A percentile compares a stretch with the other conserved stretches of the same genome.
Evolutionary conservation across 1,140 invertebrate genomes (phyloP).

Genomic region (Choristoneura fumiferana): DNA sequence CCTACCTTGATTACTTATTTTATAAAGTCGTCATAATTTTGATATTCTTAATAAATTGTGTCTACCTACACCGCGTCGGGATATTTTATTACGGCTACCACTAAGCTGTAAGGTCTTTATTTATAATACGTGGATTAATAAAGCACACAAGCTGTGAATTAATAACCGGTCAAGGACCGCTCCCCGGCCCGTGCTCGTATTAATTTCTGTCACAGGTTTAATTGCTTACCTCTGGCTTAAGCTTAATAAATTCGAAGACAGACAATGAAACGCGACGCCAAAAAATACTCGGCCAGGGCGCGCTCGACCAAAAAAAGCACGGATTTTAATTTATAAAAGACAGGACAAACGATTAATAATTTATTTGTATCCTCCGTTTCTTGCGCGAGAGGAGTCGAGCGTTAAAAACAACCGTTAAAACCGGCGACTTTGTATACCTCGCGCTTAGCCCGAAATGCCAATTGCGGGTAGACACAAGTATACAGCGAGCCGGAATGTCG

Average conservation of each 20-base stretch:
- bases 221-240: conserved; percentile 72
- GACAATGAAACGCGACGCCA: conserved; percentile 57
- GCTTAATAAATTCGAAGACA: conserved; percentile 73
- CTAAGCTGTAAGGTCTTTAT: conserved; percentile 32
- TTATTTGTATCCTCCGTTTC: conserved; percentile 75
- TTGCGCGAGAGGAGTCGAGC: conserved; percentile 63
- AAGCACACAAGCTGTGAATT: conserved; percentile 46
- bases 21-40: conserved; percentile 5
- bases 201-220: conserved; percentile 73
- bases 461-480: conserved; percentile 76
- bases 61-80: conserved; percentile 2
- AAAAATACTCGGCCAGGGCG: conserved; percentile 58
- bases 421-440: conserved; percentile 73
- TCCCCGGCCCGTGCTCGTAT: conserved; percentile 53
- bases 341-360: conserved; percentile 79
- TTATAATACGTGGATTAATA: conserved; percentile 51
- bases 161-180: conserved; percentile 40
- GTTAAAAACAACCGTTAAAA: conserved; percentile 77
- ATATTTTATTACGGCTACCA: conserved; percentile 12
- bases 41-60: conserved; percentile 18
- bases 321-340: conserved; percentile 78
- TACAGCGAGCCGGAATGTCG: conserved; percentile 75
- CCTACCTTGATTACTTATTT: conserved; percentile 1
- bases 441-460: conserved; percentile 76
- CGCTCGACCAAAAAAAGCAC: conserved; percentile 67